Evolutionary conservation across 2,797 vertebrate species (phyloP).

Genomic region (Allobates femoralis): DNA sequence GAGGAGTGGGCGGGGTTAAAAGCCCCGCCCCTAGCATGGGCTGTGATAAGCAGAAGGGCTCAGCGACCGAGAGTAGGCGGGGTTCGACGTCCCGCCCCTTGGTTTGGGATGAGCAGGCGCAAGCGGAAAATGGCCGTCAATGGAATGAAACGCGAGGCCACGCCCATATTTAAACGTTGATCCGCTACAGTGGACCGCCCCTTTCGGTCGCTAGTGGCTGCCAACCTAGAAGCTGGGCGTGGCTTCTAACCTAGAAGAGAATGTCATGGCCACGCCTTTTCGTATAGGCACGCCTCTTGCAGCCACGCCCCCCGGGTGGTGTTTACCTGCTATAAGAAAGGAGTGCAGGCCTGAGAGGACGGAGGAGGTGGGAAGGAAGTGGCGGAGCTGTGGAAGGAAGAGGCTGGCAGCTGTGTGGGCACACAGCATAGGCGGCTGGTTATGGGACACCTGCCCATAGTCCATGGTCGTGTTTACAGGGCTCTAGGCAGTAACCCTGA

Average conservation of each 20-base stretch:
- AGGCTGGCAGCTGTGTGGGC: too few species aligned
- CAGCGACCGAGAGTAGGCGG: too few species aligned
- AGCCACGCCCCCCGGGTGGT: slow-evolving; percentile 15
- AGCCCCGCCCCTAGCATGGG: not conserved
- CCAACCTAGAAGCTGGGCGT: not conserved
- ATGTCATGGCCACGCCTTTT: not conserved
- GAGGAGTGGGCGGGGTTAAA: not conserved
- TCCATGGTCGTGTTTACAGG: too few species aligned
- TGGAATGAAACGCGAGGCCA: slow-evolving; percentile 38
- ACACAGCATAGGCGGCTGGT: too few species aligned
- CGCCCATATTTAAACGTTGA: slow-evolving; percentile 26
- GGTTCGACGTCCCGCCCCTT: too few species aligned
- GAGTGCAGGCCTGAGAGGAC: not conserved
- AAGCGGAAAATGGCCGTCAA: slow-evolving; percentile 62
- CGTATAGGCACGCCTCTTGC: not conserved
- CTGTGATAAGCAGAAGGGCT: not conserved
- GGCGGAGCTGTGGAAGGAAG: not conserved
- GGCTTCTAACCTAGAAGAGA: not conserved
- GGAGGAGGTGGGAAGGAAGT: not conserved
- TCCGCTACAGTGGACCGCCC: not conserved
- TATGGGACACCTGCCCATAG: too few species aligned
- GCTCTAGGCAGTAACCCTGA: too few species aligned
- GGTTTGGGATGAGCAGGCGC: too few species aligned
- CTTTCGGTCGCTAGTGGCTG: not conserved
- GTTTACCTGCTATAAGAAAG: slow-evolving; percentile 47